Conservation (phyloP, 2,113 vertebrate species). For the Corvus hawaiiensis region DNA sequence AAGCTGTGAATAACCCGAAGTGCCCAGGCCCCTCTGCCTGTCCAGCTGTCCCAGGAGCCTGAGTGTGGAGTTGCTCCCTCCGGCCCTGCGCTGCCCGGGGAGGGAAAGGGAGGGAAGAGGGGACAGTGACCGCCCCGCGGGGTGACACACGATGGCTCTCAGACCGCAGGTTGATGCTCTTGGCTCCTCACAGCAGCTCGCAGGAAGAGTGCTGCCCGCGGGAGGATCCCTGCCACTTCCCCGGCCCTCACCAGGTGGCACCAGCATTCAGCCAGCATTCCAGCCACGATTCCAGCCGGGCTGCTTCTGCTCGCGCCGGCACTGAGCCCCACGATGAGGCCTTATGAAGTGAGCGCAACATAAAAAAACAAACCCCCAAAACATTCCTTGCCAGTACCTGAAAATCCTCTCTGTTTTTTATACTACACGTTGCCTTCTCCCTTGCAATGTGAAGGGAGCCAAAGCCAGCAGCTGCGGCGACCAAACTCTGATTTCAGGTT, state of each 20-base stretch:
- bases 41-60: rapidly evolving
- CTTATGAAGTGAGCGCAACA: neutral
- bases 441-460: neutral
- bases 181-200: neutral
- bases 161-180: neutral
- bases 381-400: neutral
- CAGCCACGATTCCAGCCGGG: neutral
- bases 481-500: neutral
- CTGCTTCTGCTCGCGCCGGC: neutral
- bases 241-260: slow-evolving; percentile 40
- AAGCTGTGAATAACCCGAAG: neutral
- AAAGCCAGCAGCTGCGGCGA: neutral
- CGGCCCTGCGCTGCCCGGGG: rapidly evolving
- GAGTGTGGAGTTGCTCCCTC: neutral
- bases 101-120: too few relatives aligned
- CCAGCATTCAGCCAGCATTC: neutral
- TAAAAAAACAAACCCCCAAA: neutral
- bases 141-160: neutral
- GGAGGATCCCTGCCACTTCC: neutral
- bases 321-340: neutral
- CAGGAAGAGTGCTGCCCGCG: neutral
- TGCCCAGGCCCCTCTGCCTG: rapidly evolving
- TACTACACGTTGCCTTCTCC: neutral
- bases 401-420: neutral
- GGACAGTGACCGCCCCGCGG: rapidly evolving